Conservation (phyloP, 64 coral and sea anemone species). For the Pocillopora damicornis region DNA sequence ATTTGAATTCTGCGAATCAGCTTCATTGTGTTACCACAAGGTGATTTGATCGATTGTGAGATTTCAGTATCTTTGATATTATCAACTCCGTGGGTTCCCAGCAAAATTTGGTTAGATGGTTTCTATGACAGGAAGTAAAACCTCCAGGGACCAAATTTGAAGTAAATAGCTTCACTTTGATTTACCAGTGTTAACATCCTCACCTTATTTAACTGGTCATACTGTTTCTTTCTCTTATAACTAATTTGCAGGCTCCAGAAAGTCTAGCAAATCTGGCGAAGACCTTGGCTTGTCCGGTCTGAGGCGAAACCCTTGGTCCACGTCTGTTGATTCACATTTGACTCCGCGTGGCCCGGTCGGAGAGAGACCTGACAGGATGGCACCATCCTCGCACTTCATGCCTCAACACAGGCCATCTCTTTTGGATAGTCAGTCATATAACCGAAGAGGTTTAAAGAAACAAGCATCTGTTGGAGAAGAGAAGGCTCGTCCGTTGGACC, state of each 20-base stretch:
- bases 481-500: constrained; percentile 22
- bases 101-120: no score
- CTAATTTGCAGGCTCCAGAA: constrained; percentile 20
- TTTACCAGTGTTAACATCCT: no score
- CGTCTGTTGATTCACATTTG: constrained; percentile 42
- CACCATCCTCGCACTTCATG: not conserved
- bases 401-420: constrained; percentile 34
- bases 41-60: no score
- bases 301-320: constrained; percentile 66
- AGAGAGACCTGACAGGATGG: constrained; percentile 17
- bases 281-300: constrained; percentile 35
- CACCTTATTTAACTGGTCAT: not conserved
- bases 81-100: no score
- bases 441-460: constrained; percentile 9
- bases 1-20: no score
- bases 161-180: not conserved
- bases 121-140: no score
- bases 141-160: no score
- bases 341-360: constrained; percentile 21
- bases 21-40: no score
- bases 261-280: constrained; percentile 32
- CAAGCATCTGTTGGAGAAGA: constrained; percentile 18
- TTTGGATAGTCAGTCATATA: constrained; percentile 37
- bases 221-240: not conserved
- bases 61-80: no score